Evolutionary conservation across 1,140 invertebrate species (phyloP).

Genomic region (Bactericera cockerelli): DNA sequence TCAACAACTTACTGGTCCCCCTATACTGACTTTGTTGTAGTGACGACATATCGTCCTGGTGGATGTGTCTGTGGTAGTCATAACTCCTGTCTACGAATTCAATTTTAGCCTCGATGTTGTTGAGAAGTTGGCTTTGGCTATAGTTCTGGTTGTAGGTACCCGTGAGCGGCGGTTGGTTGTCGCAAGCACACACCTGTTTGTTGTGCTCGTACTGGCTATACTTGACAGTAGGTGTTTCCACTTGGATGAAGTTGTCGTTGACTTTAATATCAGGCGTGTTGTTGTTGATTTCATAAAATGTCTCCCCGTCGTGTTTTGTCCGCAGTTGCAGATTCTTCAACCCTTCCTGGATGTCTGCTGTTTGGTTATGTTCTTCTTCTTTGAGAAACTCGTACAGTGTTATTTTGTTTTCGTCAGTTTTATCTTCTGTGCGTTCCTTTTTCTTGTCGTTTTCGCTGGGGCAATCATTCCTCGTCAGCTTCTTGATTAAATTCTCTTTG

Average conservation of each 20-base stretch:
- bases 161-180: background rate
- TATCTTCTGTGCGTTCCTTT: background rate
- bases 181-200: slow-evolving; percentile 1
- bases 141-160: background rate
- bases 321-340: background rate
- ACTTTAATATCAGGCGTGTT: background rate
- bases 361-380: slow-evolving; percentile 3
- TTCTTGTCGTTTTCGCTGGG: background rate
- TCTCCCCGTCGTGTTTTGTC: background rate
- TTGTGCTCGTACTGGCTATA: background rate
- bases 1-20: no score
- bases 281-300: background rate
- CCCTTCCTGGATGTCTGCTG: background rate
- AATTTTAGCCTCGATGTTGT: background rate
- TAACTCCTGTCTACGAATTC: background rate
- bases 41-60: background rate
- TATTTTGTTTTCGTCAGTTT: background rate
- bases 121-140: background rate
- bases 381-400: slow-evolving; percentile 1
- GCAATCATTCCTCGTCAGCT: background rate
- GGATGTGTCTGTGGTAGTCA: background rate
- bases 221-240: background rate
- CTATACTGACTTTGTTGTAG: background rate
- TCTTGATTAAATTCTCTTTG: background rate
- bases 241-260: background rate